Percentiles rank a stretch among this genome's conserved stretches.
These are phyloP conservation scores for Nansenia antarctica DNA, from an alignment of 2,113 vertebrate genomes.

Conservation along the genomic window DNA sequence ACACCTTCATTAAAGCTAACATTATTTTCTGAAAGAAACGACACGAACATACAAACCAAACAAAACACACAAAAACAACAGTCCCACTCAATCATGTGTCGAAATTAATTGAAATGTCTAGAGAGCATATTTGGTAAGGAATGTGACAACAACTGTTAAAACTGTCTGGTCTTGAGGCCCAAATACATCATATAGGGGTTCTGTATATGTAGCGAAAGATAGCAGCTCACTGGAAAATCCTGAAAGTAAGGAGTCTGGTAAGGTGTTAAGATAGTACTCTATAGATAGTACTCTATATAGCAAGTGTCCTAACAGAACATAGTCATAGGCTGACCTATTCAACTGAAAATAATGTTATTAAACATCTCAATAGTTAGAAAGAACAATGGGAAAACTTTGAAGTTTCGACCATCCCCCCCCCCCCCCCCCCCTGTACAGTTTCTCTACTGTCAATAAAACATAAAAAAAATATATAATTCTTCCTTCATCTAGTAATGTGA, in stretches of 20 bases:
- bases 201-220: not conserved
- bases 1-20: not conserved
- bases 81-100: not conserved
- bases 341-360: not conserved
- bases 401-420: slow-evolving; percentile 31
- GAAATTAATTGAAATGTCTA: not conserved
- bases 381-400: slow-evolving; percentile 38
- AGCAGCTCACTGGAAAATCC: not conserved
- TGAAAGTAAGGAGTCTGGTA: not conserved
- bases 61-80: not conserved
- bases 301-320: not conserved
- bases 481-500: no score
- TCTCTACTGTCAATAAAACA: no score
- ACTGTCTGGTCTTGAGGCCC: not conserved
- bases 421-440: no score
- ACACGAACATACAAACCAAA: not conserved
- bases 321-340: not conserved
- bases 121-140: not conserved
- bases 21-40: not conserved
- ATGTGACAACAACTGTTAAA: not conserved
- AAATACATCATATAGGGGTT: no score
- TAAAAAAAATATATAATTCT: no score
- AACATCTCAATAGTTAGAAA: not conserved
- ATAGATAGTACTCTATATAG: not conserved
- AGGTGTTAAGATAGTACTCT: not conserved